A percentile compares a stretch with the other conserved stretches of the same genome.
These are phyloP conservation scores for Myotis vivesi DNA, from an alignment of 2,797 vertebrate genomes.

Conservation along the genomic window DNA sequence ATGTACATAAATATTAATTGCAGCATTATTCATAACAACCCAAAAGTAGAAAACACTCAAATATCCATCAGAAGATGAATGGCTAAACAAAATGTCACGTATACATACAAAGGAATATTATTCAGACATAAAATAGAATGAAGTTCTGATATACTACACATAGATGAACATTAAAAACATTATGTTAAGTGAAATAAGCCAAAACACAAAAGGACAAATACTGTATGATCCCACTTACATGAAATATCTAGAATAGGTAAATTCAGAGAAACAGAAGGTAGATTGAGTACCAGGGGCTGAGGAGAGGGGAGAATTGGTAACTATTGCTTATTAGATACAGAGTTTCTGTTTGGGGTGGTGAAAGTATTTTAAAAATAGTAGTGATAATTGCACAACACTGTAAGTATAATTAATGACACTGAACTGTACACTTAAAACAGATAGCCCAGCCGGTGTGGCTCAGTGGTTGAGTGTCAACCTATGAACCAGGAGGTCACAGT, in stretches of 20 bases:
- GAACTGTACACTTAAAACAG: neutral
- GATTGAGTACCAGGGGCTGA: neutral
- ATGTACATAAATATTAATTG: neutral
- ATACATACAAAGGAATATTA: neutral
- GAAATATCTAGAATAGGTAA: neutral
- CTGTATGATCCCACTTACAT: neutral
- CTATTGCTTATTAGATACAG: neutral
- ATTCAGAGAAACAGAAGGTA: neutral
- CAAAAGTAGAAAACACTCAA: neutral
- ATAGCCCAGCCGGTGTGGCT: no score
- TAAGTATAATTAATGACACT: neutral
- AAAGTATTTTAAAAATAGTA: neutral
- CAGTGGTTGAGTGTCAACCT: no score
- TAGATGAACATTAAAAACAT: neutral
- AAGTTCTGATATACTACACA: neutral
- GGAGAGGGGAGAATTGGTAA: neutral
- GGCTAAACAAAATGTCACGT: neutral
- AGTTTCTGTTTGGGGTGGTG: neutral
- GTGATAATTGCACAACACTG: neutral
- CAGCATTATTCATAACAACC: neutral
- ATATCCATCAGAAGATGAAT: neutral
- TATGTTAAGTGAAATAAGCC: neutral
- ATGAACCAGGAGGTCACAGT: no score
- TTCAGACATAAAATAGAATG: neutral
- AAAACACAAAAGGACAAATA: neutral